These are phyloP conservation scores for Porites rus DNA, from an alignment of 92 coral and sea anemone genomes.

Conservation along the genomic window DNA sequence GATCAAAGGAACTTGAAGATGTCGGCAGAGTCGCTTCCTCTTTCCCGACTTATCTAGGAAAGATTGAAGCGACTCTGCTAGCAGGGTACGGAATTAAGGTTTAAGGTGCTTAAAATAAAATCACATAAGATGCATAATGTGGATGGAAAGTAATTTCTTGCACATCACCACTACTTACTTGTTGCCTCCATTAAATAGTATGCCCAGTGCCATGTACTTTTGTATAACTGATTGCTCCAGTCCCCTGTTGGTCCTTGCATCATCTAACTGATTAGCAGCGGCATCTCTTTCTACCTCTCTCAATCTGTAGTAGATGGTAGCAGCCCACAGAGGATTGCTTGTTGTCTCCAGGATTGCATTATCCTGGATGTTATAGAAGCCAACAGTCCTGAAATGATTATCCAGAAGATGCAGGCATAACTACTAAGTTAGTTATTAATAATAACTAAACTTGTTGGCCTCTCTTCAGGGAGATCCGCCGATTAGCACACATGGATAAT, in stretches of 20 bases:
- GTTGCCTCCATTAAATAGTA: slow-evolving; percentile 69
- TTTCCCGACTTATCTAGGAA: too few relatives aligned
- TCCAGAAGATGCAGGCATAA: not conserved
- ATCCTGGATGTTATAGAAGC: slow-evolving; percentile 72
- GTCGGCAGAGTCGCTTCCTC: too few relatives aligned
- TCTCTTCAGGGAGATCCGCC: too few relatives aligned
- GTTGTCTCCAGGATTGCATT: slow-evolving; percentile 70
- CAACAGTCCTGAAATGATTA: slow-evolving; percentile 53
- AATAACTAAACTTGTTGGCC: too few relatives aligned
- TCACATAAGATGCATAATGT: not conserved
- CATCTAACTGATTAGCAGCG: slow-evolving; percentile 60
- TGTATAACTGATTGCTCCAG: slow-evolving; percentile 53
- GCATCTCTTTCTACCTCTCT: slow-evolving; percentile 65
- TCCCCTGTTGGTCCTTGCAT: slow-evolving; percentile 46
- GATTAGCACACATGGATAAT: too few relatives aligned
- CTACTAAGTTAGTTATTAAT: too few relatives aligned
- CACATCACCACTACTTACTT: slow-evolving; percentile 37
- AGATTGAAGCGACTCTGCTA: too few relatives aligned
- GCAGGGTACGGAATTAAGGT: too few relatives aligned
- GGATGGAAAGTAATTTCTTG: not conserved
- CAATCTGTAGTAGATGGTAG: slow-evolving; percentile 65
- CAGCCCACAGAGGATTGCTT: slow-evolving; percentile 79
- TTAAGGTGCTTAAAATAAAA: too few relatives aligned
- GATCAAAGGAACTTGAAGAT: too few relatives aligned
- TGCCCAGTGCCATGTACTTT: slow-evolving; percentile 73